Base-by-base conservation (phyloP, 2,888 invertebrate genomes). In the Habrosyne pyritoides region DNA sequence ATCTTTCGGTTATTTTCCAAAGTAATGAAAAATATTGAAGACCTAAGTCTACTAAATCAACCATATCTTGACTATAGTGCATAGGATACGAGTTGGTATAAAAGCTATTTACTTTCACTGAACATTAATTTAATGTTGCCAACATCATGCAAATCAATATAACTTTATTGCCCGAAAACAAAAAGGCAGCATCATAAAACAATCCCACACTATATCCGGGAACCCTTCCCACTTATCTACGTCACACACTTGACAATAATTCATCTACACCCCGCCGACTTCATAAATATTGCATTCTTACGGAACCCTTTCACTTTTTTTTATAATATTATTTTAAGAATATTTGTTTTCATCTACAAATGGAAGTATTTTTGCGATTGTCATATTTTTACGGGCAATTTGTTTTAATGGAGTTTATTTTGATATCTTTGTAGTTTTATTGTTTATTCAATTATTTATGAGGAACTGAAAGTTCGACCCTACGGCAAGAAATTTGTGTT, bases 201-300 rank as follows among this genome's bases (percentile, higher is more conserved):
- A 49, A 54, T 42, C 42, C 54, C 54, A 50, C 49, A 54, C 54
- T 50, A 54, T 49, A 33, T 33, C 33, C 12, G 50, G 47, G 50
- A 50, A 28, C 28, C 62, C 64, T 56, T 54, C 56, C 54, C 57
- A 60, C 66, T 64, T 64, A 66, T 63, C 64, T 59, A 53, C 47
- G 57, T 42, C 28, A 53, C 63, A 53, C 71, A 65, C 64, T 66
- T 64, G 57, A 62, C 67, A 53, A 67, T 71, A 66, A 62, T 63
- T 71, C 64, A 71, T 67, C 57, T 59, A 56, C 55, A 53, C 57
- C 54, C 60, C 56, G 61, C 53, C 56, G 59, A 51, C 57, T 62
- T 63, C 60, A 78, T 79, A 77, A 81, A 79, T 78, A 77, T 73
- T 71, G 69, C 67, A 75, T 71, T 58, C 60, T 56, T 71, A 66